Evolutionary conservation across 1,140 invertebrate species (phyloP).

Genomic region (Drosophila setifemur): DNA sequence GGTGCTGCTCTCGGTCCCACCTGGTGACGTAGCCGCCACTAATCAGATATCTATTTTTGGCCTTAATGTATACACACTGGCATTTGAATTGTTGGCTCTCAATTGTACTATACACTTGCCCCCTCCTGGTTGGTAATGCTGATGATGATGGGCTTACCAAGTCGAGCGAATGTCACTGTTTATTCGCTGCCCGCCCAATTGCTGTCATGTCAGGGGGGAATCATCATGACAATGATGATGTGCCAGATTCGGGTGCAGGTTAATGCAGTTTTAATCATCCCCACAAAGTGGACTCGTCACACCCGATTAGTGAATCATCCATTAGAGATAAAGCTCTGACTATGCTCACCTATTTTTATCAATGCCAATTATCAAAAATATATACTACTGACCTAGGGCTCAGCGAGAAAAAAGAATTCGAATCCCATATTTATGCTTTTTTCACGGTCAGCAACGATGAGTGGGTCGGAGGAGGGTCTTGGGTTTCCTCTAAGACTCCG

Average conservation of each 20-base stretch:
- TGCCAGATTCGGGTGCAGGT: slow-evolving; percentile 51
- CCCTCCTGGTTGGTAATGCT: neutral
- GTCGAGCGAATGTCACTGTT: slow-evolving; percentile 34
- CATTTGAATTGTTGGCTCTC: slow-evolving; percentile 61
- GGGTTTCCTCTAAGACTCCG: slow-evolving; percentile 10
- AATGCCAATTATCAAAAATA: slow-evolving; percentile 57
- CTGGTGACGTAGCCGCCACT: slow-evolving; percentile 75
- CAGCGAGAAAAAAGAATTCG: too few relatives aligned
- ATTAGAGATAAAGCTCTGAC: neutral
- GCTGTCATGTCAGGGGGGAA: too few relatives aligned
- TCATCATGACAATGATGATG: too few relatives aligned
- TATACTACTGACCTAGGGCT: slow-evolving; percentile 25
- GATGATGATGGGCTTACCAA: slow-evolving; percentile 36
- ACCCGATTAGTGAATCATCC: slow-evolving; percentile 61
- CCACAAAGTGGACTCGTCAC: slow-evolving; percentile 63
- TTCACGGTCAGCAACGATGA: slow-evolving; percentile 53
- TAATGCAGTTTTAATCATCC: slow-evolving; percentile 56
- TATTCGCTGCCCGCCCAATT: slow-evolving; percentile 24
- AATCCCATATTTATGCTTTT: slow-evolving; percentile 38
- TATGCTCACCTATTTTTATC: slow-evolving; percentile 41
- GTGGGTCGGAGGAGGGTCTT: slow-evolving; percentile 29
- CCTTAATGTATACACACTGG: slow-evolving; percentile 61
- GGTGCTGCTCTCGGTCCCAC: slow-evolving; percentile 40
- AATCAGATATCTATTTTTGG: slow-evolving; percentile 75
- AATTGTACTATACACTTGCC: slow-evolving; percentile 63